Percentiles rank a stretch among this genome's conserved stretches.
Evolutionary conservation across 2,113 vertebrate genomes (phyloP).

Genomic region (Xiphophorus maculatus): DNA sequence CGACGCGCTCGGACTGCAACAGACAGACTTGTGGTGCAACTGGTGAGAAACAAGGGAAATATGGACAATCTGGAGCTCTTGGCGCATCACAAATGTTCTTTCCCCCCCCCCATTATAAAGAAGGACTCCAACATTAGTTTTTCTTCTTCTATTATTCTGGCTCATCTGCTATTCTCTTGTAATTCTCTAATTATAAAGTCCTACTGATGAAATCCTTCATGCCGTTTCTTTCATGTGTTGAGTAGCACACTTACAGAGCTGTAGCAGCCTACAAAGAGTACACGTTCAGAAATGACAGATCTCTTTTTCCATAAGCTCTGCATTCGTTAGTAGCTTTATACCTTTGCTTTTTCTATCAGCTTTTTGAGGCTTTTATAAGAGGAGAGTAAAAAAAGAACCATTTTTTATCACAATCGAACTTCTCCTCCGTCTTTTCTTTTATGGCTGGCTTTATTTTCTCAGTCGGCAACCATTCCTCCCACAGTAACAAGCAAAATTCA

Average conservation of each 20-base stretch:
- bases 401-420: slow-evolving; percentile 28
- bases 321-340: slow-evolving; percentile 47
- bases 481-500: neutral
- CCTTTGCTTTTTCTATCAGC: slow-evolving; percentile 41
- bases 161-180: neutral
- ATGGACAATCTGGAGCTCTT: slow-evolving; percentile 33
- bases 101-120: neutral
- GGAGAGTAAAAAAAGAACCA: slow-evolving; percentile 51
- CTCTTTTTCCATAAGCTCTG: neutral
- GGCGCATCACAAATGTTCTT: neutral
- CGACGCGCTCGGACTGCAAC: slow-evolving; percentile 33
- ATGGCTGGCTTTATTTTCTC: slow-evolving; percentile 11
- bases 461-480: slow-evolving; percentile 9
- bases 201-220: neutral
- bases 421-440: slow-evolving; percentile 28
- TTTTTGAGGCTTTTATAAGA: slow-evolving; percentile 43
- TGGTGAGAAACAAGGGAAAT: slow-evolving; percentile 36
- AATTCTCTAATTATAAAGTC: neutral
- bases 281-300: slow-evolving; percentile 36
- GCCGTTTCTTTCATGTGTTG: neutral
- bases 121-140: neutral
- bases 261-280: neutral
- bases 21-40: slow-evolving; percentile 43
- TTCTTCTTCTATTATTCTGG: slow-evolving; percentile 2
- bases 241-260: neutral